Base-by-base conservation (phyloP, 2,797 vertebrate species). In the Tamandua tetradactyla region DNA sequence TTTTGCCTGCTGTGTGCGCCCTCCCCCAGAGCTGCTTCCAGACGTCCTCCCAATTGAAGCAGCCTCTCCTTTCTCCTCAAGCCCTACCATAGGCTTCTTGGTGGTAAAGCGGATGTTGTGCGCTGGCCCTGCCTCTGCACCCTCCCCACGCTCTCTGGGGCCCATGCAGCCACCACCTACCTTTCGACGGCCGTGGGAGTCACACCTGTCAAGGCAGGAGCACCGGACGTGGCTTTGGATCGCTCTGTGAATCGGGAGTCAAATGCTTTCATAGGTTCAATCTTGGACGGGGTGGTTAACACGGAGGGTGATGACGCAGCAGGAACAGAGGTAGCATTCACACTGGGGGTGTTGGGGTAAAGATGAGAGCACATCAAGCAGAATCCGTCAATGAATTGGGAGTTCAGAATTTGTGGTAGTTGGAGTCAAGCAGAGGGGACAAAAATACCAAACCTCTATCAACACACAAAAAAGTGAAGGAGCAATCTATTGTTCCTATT, bases 191-290 rank as follows among this genome's bases (percentile, higher is more conserved):
- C 98, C 20, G 97, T 95, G 64, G 99, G 98, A 72, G 99, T 99
- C 20, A 98, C 97, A 84, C 98, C 98, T 62, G 97, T 96, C 81
- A 98, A 83, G 84, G 99, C 82, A 97, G 99, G 98, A 96, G 99
- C 98, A 87, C 99, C 99, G 0, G 99, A 99, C 1, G 99, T 99
- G 98, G 99, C 98, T 98, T 99, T 99, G 95, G 99, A 99, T 98
- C 99, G 98, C 98, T 99, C 99, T 0, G 99, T 99, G 97, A 99
- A 99, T 93, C 99, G 98, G 9, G 99, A 99, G 97, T 99, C 99
- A 97, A 99, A 98, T 0, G 99, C 99, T 98, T 99, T 99, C 99
- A 99, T 99, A 1, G 99, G 99, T 92, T 99, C 99, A 0, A 99
- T 99, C 98, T 99, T 99, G 94, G 99, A 99, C 97, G 98, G 98